Evolutionary conservation across 2,888 invertebrate species (phyloP).

Genomic region (Anodontia alba): DNA sequence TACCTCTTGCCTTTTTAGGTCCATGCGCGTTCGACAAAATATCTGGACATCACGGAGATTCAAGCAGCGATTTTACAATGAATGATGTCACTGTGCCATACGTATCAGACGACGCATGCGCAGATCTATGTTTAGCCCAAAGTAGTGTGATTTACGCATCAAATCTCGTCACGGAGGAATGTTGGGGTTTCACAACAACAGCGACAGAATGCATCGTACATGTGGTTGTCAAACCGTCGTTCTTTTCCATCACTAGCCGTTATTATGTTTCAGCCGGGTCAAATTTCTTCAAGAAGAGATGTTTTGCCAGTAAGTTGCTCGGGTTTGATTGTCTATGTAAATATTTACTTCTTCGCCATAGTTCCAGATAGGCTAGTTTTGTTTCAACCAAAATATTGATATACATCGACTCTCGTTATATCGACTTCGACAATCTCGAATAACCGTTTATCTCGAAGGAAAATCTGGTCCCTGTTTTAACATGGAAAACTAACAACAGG

Average conservation of each 20-base stretch:
- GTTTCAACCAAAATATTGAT: too few relatives aligned
- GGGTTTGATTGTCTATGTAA: background rate
- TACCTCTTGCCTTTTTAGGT: slow-evolving; percentile 21
- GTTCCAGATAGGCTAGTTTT: background rate
- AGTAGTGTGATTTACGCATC: background rate
- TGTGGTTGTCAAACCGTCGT: slow-evolving; percentile 26
- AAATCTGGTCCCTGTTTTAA: too few relatives aligned
- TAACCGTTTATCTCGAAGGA: too few relatives aligned
- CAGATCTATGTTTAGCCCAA: slow-evolving; percentile 14
- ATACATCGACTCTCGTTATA: too few relatives aligned
- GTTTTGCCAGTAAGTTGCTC: slow-evolving; percentile 43
- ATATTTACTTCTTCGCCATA: too few relatives aligned
- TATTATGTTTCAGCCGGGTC: background rate
- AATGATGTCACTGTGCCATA: slow-evolving; percentile 32
- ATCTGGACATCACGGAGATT: slow-evolving; percentile 23
- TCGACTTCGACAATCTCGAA: too few relatives aligned
- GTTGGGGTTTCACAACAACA: slow-evolving; percentile 43
- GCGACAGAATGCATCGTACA: slow-evolving; percentile 30
- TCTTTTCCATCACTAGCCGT: background rate
- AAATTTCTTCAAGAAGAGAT: slow-evolving; percentile 35
- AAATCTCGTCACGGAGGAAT: slow-evolving; percentile 29
- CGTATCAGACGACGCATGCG: slow-evolving; percentile 29
- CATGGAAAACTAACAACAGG: too few relatives aligned
- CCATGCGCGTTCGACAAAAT: slow-evolving; percentile 33
- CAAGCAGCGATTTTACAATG: slow-evolving; percentile 12